Percentiles rank a stretch among this genome's conserved stretches.
Evolutionary conservation across 2,113 vertebrate genomes (phyloP).

Genomic region (Neogale vison): DNA sequence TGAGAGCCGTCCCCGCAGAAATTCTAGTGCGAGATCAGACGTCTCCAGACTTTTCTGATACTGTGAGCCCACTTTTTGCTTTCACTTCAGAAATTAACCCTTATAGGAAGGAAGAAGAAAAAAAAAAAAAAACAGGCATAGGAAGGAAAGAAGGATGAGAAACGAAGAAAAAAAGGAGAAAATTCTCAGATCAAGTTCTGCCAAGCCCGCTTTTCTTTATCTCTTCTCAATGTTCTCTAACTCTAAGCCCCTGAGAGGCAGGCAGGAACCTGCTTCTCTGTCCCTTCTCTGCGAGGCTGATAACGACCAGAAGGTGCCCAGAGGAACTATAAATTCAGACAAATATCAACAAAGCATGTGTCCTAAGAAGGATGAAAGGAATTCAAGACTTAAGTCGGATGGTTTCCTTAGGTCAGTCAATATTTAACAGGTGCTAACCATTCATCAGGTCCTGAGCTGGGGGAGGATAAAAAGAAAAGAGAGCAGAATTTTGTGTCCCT

Average conservation of each 20-base stretch:
- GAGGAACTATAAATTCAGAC: background rate
- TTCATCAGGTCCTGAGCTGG: background rate
- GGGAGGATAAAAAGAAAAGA: background rate
- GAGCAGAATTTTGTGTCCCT: background rate
- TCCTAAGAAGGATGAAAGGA: background rate
- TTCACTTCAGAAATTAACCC: background rate
- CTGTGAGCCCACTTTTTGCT: background rate
- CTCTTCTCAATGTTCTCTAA: background rate
- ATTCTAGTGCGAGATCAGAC: background rate
- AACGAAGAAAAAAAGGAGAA: background rate
- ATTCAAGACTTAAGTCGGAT: background rate
- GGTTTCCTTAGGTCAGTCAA: background rate
- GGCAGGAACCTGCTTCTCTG: background rate
- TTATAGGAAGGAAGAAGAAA: background rate
- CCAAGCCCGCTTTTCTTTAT: background rate
- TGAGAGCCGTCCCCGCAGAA: background rate
- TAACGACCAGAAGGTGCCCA: background rate
- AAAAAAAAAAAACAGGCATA: background rate
- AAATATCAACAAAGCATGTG: background rate
- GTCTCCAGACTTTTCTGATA: background rate
- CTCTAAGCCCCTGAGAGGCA: background rate
- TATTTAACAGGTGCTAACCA: background rate
- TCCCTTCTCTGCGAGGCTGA: background rate
- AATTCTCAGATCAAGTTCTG: background rate
- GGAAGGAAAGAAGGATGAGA: background rate